Base-by-base conservation (phyloP, 2,113 vertebrate species). In the Phodopus roborovskii region DNA sequence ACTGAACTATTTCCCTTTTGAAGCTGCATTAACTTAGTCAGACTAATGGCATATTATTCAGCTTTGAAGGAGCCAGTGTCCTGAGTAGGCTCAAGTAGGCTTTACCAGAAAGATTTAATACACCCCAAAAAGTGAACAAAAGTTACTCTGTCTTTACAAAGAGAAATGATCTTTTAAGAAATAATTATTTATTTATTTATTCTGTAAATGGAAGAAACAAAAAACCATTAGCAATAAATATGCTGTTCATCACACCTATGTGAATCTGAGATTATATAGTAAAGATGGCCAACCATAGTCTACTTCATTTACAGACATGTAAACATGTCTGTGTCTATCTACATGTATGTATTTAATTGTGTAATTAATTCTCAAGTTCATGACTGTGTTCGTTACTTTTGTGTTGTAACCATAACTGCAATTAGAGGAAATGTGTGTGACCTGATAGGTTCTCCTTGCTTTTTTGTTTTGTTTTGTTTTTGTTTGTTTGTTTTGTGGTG, bases 131-230 rank as follows among this genome's bases (percentile, higher is more conserved):
- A 91, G 53, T 93, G 85, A 94, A 56, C 64, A 78, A 88, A 70
- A 22, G 82, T 93, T 88, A n/a, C 66, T 91, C n/a, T 50, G 11
- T 60, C 90, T 62, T 36, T 30, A 50, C 58, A 83, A 92, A 28
- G 30, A 95, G n/a, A 3, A 90, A 96, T 93, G 70, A 89, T 85
- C 75, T 97, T 96, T 79, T 64, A 62, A 92, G 77, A 96, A 64
- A 68, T 19, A 88, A 88, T 89, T 62, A 79, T 42, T 94, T 85
- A 53, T 58, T 36, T n/a, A n/a, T n/a, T n/a, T n/a, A n/a, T 97
- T 94, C 24, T 92, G n/a, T 85, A 96, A 94, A 74, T 74, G 82
- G 75, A 96, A 90, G 78, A 70, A 93, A 88, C 71, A 92, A 87
- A 60, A 60, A 95, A 22, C 39, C 48, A 33, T 88, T 77, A 81